These are phyloP conservation scores for Hipparchia semele DNA, from an alignment of 2,888 invertebrate genomes.

Conservation along the genomic window DNA sequence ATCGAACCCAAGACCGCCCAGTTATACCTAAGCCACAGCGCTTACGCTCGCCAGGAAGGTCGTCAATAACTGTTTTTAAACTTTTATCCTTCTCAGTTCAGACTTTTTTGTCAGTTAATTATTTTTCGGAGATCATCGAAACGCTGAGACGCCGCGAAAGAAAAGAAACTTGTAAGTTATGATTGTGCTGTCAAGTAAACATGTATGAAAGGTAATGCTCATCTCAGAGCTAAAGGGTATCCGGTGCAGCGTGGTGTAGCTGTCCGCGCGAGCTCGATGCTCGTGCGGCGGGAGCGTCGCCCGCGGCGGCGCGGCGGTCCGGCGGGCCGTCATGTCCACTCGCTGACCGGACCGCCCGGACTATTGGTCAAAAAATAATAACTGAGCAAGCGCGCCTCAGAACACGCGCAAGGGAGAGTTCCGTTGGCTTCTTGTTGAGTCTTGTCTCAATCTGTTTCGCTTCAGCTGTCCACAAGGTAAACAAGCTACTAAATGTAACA, in stretches of 20 bases:
- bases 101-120: neutral
- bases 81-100: neutral
- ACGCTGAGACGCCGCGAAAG: neutral
- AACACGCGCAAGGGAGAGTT: too few species aligned
- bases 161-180: neutral
- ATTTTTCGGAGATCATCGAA: neutral
- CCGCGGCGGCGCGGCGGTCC: slow-evolving; percentile 1
- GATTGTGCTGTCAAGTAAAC: slow-evolving; percentile 2
- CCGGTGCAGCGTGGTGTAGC: neutral
- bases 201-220: neutral
- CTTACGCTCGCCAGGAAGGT: too few species aligned
- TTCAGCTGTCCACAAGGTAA: too few species aligned
- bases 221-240: neutral
- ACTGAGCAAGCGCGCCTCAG: too few species aligned
- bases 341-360: slow-evolving; percentile 2
- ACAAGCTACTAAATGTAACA: too few species aligned
- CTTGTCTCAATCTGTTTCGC: too few species aligned
- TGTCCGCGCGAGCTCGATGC: neutral
- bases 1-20: too few species aligned
- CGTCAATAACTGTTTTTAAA: too few species aligned
- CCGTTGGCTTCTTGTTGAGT: too few species aligned
- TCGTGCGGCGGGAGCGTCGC: slow-evolving; percentile 9
- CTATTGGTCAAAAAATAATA: neutral
- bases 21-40: too few species aligned
- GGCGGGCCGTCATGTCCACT: neutral